Percentiles rank a stretch among this genome's conserved stretches.
These are phyloP conservation scores for Cylas formicarius DNA, from an alignment of 1,140 invertebrate species.

Conservation along the genomic window DNA sequence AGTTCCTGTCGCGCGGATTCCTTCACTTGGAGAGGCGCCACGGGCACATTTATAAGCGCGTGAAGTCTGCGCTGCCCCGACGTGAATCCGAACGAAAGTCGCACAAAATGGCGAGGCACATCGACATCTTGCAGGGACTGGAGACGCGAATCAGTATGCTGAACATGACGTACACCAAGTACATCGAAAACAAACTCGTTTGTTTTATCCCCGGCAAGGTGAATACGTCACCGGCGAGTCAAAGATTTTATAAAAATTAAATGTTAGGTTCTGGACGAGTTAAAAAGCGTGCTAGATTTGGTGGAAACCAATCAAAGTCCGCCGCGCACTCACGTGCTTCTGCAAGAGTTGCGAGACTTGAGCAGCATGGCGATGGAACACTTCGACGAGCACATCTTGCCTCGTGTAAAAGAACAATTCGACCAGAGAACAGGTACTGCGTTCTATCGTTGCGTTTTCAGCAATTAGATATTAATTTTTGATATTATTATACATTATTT, in stretches of 20 bases:
- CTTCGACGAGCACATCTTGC: constrained; percentile 85
- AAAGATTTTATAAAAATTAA: background rate
- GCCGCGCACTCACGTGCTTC: constrained; percentile 72
- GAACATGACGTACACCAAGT: constrained; percentile 87
- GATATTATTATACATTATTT: background rate
- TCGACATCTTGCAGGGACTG: constrained; percentile 81
- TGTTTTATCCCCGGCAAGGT: constrained; percentile 93
- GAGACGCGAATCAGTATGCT: constrained; percentile 87
- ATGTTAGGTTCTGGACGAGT: constrained; percentile 79
- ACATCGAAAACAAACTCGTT: constrained; percentile 71
- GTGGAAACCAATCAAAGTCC: constrained; percentile 60
- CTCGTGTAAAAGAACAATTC: constrained; percentile 41
- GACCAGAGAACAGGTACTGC: constrained; percentile 21
- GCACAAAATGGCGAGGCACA: constrained; percentile 77
- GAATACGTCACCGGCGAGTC: constrained; percentile 18
- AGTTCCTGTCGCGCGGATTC: constrained; percentile 74
- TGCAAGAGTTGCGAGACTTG: constrained; percentile 84
- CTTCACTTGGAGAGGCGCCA: constrained; percentile 71
- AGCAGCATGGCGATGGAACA: constrained; percentile 96
- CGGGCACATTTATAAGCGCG: constrained; percentile 61
- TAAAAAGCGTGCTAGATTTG: constrained; percentile 62
- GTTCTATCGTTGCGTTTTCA: background rate
- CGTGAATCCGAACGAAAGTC: constrained; percentile 80
- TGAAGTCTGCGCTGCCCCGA: constrained; percentile 76
- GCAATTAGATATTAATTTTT: constrained; percentile 1